These are phyloP conservation scores for Cariama cristata DNA, from an alignment of 2,113 vertebrate genomes.

Conservation along the genomic window DNA sequence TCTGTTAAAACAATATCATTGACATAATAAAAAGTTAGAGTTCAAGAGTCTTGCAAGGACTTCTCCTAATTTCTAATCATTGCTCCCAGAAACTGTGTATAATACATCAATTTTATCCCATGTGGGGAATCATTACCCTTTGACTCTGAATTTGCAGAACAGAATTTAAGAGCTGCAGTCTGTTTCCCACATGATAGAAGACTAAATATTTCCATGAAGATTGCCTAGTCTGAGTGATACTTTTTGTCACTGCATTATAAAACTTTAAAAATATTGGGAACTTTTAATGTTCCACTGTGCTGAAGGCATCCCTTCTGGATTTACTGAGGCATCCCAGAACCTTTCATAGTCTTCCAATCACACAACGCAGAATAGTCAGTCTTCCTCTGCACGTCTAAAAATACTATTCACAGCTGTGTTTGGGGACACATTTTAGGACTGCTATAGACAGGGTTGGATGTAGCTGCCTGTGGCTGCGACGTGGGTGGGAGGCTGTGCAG, in stretches of 20 bases:
- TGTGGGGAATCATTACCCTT: not conserved
- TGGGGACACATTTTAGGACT: not conserved
- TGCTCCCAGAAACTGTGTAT: not conserved
- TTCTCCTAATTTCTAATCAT: not conserved
- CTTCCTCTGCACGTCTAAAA: constrained; percentile 23
- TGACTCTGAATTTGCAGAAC: constrained; percentile 16
- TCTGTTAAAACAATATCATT: constrained; percentile 26
- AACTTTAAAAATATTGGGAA: constrained; percentile 28
- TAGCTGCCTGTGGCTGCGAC: not conserved
- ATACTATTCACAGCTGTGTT: constrained; percentile 43
- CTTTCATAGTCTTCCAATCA: constrained; percentile 45
- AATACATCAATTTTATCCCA: constrained; percentile 4
- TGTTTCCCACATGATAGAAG: constrained; percentile 12
- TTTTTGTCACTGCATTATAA: constrained; percentile 26
- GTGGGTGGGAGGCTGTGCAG: constrained; percentile 19
- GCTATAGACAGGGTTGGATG: not conserved
- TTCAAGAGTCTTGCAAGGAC: not conserved
- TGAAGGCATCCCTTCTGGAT: not conserved
- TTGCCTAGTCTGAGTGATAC: not conserved
- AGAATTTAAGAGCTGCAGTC: not conserved
- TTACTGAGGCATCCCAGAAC: not conserved
- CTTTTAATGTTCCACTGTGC: not conserved
- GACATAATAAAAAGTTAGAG: not conserved
- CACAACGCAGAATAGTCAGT: not conserved
- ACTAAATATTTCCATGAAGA: constrained; percentile 50